Conservation (phyloP, 1,140 invertebrate genomes). For the Heliconius nattereri region DNA sequence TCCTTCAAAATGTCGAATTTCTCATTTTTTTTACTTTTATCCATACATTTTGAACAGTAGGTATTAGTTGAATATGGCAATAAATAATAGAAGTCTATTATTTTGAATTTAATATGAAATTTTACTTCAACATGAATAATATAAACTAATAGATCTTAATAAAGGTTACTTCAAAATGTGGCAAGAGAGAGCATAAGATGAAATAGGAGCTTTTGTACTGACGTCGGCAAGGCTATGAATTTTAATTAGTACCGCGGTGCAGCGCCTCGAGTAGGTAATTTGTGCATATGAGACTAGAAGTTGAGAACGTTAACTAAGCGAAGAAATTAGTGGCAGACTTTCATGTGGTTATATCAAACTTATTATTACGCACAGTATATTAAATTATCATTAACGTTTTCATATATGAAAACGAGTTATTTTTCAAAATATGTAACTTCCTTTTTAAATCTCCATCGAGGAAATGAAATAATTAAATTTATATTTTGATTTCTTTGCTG, state of each 20-base stretch:
- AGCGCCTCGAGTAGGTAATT: conserved; percentile 7
- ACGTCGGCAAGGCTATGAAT: conserved; percentile 1
- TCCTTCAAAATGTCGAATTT: too few relatives aligned
- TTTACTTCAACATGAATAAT: too few relatives aligned
- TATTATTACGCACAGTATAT: neutral
- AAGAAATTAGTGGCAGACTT: conserved; percentile 2
- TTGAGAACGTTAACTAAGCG: conserved; percentile 8
- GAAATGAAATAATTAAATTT: too few relatives aligned
- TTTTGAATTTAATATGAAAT: too few relatives aligned
- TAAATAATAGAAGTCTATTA: too few relatives aligned
- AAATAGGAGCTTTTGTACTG: neutral
- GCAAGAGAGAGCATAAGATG: neutral
- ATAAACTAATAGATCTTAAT: neutral
- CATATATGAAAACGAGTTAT: too few relatives aligned
- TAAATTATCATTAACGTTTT: neutral
- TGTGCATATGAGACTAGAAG: conserved; percentile 10
- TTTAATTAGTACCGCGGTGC: conserved; percentile 3
- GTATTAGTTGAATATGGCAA: too few relatives aligned
- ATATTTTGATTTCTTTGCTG: too few relatives aligned
- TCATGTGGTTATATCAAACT: neutral
- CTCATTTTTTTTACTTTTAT: too few relatives aligned
- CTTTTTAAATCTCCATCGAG: too few relatives aligned
- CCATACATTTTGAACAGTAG: too few relatives aligned
- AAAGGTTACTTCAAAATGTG: neutral
- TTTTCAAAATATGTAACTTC: too few relatives aligned